phyloP scores from a whole-genome alignment of 2,113 vertebrate species.

The Anhinga rufa region DNA sequence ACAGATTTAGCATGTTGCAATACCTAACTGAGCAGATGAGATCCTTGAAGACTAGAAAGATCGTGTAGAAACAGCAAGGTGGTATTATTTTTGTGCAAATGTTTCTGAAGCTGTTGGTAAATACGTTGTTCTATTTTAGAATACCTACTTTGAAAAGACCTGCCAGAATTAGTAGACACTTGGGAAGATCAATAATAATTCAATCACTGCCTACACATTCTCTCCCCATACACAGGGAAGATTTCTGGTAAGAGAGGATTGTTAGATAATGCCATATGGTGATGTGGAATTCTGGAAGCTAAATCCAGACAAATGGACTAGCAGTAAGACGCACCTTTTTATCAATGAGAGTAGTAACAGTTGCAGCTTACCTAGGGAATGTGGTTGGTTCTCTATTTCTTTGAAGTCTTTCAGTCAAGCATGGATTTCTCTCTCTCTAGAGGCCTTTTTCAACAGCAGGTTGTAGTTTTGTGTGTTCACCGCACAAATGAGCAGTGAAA shows the following conservation, averaged over 20 bases:
- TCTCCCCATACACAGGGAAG: accelerated
- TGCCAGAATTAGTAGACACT: background rate
- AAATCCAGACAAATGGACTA: background rate
- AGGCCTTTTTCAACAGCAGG: background rate
- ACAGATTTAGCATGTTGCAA: background rate
- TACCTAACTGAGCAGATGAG: background rate
- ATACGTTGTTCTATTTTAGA: background rate
- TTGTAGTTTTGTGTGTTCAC: background rate
- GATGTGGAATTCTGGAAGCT: background rate
- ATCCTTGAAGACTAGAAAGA: background rate
- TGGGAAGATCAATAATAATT: background rate
- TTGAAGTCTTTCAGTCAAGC: background rate
- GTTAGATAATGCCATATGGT: background rate
- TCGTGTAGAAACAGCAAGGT: background rate
- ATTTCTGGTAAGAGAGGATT: background rate
- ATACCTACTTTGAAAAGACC: background rate
- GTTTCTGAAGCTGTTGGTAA: background rate
- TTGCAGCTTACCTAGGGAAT: background rate
- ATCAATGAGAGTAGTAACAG: background rate
- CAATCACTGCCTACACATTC: background rate
- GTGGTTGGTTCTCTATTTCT: background rate
- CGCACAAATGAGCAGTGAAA: background rate
- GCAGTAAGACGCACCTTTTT: background rate
- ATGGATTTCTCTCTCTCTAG: background rate
- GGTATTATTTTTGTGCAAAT: background rate